These are phyloP conservation scores for Poeciliopsis occidentalis DNA, from an alignment of 2,113 vertebrate species.

Conservation along the genomic window DNA sequence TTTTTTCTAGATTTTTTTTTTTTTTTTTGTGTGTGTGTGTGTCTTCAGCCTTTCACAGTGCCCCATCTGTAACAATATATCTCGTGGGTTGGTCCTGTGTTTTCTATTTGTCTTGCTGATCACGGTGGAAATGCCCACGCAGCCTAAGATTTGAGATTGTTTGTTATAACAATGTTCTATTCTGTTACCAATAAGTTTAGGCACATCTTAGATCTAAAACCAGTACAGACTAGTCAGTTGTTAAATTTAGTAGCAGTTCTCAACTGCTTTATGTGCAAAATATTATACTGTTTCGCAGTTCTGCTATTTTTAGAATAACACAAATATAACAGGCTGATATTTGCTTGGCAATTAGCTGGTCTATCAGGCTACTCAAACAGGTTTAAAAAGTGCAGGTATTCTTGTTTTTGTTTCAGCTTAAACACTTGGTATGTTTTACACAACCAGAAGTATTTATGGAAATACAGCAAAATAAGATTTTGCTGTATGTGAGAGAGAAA, in stretches of 20 bases:
- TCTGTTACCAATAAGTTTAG: neutral
- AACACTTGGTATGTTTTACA: neutral
- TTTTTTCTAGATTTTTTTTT: neutral
- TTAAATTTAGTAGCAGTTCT: neutral
- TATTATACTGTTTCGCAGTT: neutral
- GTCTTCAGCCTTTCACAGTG: neutral
- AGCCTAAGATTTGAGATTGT: neutral
- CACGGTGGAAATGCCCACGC: too few relatives aligned
- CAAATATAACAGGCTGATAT: neutral
- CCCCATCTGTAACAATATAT: constrained; percentile 48
- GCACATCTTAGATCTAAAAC: neutral
- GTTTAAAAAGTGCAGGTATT: neutral
- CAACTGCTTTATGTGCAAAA: neutral
- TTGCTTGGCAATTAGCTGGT: neutral
- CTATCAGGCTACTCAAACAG: neutral
- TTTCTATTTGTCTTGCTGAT: constrained; percentile 49
- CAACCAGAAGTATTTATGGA: neutral
- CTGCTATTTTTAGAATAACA: neutral
- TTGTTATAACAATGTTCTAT: neutral
- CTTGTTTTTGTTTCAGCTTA: neutral
- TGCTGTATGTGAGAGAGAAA: neutral
- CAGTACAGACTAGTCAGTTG: neutral
- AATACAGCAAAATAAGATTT: neutral
- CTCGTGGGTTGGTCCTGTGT: neutral
- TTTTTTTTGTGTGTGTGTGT: neutral